Percentiles rank a stretch among this genome's conserved stretches.
phyloP scores from a whole-genome alignment of 1,140 invertebrate genomes.

The Drosophila kikkawai region DNA sequence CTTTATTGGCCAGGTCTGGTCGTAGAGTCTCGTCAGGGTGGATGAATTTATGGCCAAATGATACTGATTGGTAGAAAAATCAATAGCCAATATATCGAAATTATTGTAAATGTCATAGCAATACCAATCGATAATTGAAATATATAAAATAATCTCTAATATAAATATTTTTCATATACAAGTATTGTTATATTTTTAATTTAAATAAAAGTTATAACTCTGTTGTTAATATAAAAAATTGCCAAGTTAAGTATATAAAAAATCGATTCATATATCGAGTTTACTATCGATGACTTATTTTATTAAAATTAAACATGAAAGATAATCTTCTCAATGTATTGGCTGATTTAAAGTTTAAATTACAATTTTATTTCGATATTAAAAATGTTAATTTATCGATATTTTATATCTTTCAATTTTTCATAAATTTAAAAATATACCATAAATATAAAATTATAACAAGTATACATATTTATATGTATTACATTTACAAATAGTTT shows the following conservation, averaged over 20 bases:
- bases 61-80: slow-evolving; percentile 2
- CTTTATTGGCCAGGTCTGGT: slow-evolving; percentile 52
- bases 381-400: too few relatives aligned
- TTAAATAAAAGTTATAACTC: not conserved
- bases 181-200: not conserved
- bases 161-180: not conserved
- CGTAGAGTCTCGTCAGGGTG: not conserved
- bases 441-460: not conserved
- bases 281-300: not conserved
- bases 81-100: not conserved
- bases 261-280: not conserved
- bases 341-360: fast-evolving
- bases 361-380: too few relatives aligned
- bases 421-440: not conserved
- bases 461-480: not conserved
- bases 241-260: not conserved
- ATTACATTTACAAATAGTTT: not conserved
- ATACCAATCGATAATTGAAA: not conserved
- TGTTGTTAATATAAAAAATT: too few relatives aligned
- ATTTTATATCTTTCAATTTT: not conserved
- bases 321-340: not conserved
- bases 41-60: slow-evolving; percentile 60
- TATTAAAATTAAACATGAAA: not conserved
- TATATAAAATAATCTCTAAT: not conserved
- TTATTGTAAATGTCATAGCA: not conserved